A percentile compares a stretch with the other conserved stretches of the same genome.
phyloP scores from a whole-genome alignment of 2,797 vertebrate species.

The Microchirus variegatus region DNA sequence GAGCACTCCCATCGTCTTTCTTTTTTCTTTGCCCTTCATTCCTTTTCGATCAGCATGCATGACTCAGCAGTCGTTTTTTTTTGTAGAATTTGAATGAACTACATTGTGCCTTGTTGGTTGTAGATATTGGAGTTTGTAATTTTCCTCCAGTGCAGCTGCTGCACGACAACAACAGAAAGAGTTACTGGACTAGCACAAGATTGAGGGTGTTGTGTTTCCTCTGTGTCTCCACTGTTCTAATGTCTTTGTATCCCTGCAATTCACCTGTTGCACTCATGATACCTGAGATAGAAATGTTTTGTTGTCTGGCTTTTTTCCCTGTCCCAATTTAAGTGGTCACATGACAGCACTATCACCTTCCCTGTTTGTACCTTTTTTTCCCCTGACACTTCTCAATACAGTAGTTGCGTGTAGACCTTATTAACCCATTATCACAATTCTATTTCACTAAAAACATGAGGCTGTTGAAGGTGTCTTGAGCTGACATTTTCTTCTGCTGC shows the following conservation, averaged over 20 bases:
- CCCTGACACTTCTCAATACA: neutral
- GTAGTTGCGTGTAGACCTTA: neutral
- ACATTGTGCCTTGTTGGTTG: too few species aligned
- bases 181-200: constrained; percentile 8
- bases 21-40: too few species aligned
- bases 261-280: constrained; percentile 43
- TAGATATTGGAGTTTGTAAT: too few species aligned
- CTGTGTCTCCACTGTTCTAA: constrained; percentile 10
- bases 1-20: too few species aligned
- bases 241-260: constrained; percentile 12
- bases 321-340: constrained; percentile 40
- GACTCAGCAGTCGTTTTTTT: constrained; percentile 35
- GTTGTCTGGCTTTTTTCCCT: constrained; percentile 17
- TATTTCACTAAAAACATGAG: too few species aligned
- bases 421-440: too few species aligned
- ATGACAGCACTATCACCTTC: constrained; percentile 5
- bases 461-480: too few species aligned
- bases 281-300: constrained; percentile 50
- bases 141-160: neutral
- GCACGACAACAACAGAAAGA: neutral
- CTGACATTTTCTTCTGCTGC: too few species aligned
- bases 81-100: too few species aligned
- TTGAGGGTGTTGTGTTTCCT: constrained; percentile 30
- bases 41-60: constrained; percentile 1
- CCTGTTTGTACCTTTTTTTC: constrained; percentile 5